phyloP scores from a whole-genome alignment of 2,113 vertebrate species.

The Hylia prasina region DNA sequence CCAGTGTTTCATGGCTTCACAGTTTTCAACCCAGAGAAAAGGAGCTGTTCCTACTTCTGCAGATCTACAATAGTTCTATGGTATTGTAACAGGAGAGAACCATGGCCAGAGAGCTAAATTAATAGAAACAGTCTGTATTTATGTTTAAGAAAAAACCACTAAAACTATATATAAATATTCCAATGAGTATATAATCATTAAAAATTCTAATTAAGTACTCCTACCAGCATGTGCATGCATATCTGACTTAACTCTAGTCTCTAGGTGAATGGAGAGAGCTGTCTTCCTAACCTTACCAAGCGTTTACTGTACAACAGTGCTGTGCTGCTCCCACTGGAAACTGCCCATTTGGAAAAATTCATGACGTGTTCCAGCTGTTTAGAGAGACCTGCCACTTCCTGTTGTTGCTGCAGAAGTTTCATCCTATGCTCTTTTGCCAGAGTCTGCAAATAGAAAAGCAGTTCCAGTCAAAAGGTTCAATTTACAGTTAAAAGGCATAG shows the following conservation, averaged over 20 bases:
- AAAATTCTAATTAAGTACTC: neutral
- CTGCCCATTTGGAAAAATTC: conserved; percentile 95
- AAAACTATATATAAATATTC: neutral
- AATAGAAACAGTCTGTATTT: neutral
- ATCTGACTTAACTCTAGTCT: neutral
- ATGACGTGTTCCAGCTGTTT: conserved; percentile 95
- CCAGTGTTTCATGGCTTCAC: neutral
- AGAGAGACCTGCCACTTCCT: conserved; percentile 87
- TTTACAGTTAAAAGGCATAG: neutral
- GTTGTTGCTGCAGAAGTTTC: conserved; percentile 91
- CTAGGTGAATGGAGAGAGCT: neutral
- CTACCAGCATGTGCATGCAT: accelerated
- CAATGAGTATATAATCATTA: neutral
- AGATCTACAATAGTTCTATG: neutral
- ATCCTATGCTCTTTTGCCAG: conserved; percentile 91
- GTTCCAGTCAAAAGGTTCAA: neutral
- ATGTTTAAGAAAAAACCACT: neutral
- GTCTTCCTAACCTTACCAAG: conserved; percentile 73
- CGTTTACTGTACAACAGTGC: conserved; percentile 92
- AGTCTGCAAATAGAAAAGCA: conserved; percentile 70
- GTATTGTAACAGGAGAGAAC: neutral
- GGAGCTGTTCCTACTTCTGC: neutral
- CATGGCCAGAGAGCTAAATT: neutral
- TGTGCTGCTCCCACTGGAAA: conserved; percentile 92
- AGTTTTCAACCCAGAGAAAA: neutral